Evolutionary conservation across 2,113 vertebrate genomes (phyloP).

Genomic region (Polypterus bichir): DNA sequence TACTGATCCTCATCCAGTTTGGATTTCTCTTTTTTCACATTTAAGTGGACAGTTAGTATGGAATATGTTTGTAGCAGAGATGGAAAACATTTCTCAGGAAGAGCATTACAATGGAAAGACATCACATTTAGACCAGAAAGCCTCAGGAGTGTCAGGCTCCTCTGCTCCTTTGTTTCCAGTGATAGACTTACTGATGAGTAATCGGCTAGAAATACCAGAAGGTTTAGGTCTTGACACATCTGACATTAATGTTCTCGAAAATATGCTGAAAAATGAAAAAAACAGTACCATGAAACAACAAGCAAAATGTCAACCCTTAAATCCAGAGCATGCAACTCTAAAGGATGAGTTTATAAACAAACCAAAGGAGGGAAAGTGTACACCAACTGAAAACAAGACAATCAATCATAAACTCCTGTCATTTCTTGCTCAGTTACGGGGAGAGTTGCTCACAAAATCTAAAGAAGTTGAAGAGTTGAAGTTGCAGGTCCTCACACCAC

Average conservation of each 20-base stretch:
- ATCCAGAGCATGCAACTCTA: constrained; percentile 73
- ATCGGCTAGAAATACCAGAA: constrained; percentile 37
- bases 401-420: constrained; percentile 65
- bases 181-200: constrained; percentile 46
- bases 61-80: no score
- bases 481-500: constrained; percentile 59
- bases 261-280: constrained; percentile 72
- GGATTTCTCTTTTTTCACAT: no score
- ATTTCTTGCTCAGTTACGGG: constrained; percentile 57
- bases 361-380: constrained; percentile 59
- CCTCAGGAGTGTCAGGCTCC: no score
- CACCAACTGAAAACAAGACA: constrained; percentile 57
- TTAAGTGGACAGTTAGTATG: no score
- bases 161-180: constrained; percentile 25
- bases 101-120: no score
- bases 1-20: no score
- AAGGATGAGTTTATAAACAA: constrained; percentile 56
- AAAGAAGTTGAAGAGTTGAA: constrained; percentile 69
- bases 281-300: constrained; percentile 74
- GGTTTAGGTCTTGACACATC: constrained; percentile 31
- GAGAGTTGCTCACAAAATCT: constrained; percentile 65
- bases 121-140: no score
- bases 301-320: constrained; percentile 73
- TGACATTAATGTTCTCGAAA: constrained; percentile 62
- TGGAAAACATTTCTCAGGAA: no score